Conservation (phyloP, 2,113 vertebrate species). For the Limnothrissa miodon region DNA sequence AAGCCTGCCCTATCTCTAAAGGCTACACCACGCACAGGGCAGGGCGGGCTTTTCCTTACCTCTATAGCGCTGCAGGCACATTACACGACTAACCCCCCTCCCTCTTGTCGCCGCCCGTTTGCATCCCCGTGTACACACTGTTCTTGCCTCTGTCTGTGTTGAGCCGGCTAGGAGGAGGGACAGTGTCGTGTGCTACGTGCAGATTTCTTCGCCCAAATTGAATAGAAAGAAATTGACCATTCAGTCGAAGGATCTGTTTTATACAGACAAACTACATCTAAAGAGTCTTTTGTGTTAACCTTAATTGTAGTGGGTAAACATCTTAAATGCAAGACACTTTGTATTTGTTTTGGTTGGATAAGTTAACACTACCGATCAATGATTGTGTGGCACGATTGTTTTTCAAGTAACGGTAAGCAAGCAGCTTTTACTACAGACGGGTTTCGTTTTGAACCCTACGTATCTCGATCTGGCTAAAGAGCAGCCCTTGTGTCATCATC, state of each 20-base stretch:
- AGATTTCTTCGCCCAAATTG: slow-evolving; percentile 21
- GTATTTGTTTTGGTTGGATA: not conserved
- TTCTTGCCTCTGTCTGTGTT: slow-evolving; percentile 21
- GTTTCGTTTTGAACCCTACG: not conserved
- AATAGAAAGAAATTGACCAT: slow-evolving; percentile 9
- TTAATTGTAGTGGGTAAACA: not conserved
- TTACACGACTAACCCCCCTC: slow-evolving; percentile 12
- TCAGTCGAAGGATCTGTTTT: not conserved
- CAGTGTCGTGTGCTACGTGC: slow-evolving; percentile 49
- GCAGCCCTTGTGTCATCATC: not conserved
- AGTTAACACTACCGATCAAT: slow-evolving; percentile 11
- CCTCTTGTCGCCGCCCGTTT: slow-evolving; percentile 22
- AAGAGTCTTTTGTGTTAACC: not conserved
- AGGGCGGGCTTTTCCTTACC: not conserved
- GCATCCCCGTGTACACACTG: slow-evolving; percentile 16
- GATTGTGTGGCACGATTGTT: not conserved
- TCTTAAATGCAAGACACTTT: not conserved
- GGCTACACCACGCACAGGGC: no score
- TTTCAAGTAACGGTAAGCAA: slow-evolving; percentile 8
- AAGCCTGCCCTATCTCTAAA: no score
- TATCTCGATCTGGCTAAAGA: not conserved
- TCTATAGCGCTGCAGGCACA: not conserved
- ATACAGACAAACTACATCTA: not conserved
- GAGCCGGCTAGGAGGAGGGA: slow-evolving; percentile 38
- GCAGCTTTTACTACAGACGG: not conserved